Base-by-base conservation (phyloP, 2,113 vertebrate genomes). In the Pseudopodoces humilis region DNA sequence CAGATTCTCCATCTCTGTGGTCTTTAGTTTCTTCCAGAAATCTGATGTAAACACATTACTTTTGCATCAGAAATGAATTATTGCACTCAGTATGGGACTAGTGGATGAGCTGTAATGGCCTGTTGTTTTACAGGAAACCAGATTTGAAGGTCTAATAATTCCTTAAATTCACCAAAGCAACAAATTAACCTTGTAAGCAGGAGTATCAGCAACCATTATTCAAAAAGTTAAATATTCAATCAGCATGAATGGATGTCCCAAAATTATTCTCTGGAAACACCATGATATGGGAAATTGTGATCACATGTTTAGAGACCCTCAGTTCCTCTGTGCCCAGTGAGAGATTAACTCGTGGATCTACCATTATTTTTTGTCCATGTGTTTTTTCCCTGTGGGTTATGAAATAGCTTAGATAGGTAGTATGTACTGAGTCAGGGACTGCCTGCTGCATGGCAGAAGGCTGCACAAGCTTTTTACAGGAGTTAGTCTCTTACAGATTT, bases 301-400 rank as follows among this genome's bases (percentile, higher is more conserved):
- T 63, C 59, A 59, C 1, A 2, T 43, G 5, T 43, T 92, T 62
- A 46, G 49, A 52, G 21, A 64, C 7, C 6, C 8, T 46, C 60
- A 12, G 4, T 41, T 92, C 28, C 35, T 88, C 33, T 76, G 15
- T 37, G 20, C 9, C 8, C 30, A 60, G 20, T 1, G 0, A 86
- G 33, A 56, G 11, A 63, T 43, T 79, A 67, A 58, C 18, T 71
- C 8, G 6, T 18, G 31, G 28, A 43, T 47, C 13, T 67, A 43
- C 33, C 56, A 17, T 25, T 52, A 7, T 35, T 6, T 35, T 75
- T 64, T 39, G 30, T 13, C 0, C 0, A 0, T 35, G 17, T 50
- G 25, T 46, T 67, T 83, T 86, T 77, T 43, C 52, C 31, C 15
- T 43, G 10, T 47, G 53, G 23, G 30, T 91, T 64, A 22, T 63